Base-by-base conservation (phyloP, 1,140 invertebrate genomes). In the Musca domestica region DNA sequence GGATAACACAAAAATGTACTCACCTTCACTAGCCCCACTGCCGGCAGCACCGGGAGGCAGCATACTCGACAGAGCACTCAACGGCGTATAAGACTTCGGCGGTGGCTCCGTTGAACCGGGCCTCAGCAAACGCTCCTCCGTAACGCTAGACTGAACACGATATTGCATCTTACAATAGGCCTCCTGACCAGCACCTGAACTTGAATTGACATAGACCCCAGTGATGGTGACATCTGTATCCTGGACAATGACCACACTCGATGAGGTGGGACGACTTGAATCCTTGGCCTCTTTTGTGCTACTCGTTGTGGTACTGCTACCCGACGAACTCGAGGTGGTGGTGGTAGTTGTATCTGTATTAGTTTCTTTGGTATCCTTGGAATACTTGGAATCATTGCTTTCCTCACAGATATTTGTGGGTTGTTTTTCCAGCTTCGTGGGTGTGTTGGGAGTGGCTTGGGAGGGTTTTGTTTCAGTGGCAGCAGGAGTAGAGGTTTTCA, bases 221-320 rank as follows among this genome's bases (percentile, higher is more conserved):
- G 92, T 93, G 67, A 93, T 93, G 52, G 92, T 94, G 0, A 94
- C 91, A 72, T 93, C 92, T 0, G 92, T 92, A 72, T 93, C 92
- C 79, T 93, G 91, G 9, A 93, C 86, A 72, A 93, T 91, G n/a
- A 90, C 86, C 49, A 90, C 87, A 70, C 85, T 86, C 34, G 86
- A 81, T 7, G 80, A 81, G 1, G 78, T 81, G 12, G 80, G 80
- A 1, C 80, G 51, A 34, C 78, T 81, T 25, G 71, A 74, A 41
- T 81, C 78, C 69, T 81, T 81, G 69, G 74, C 74, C 58, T 80
- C 78, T 64, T 80, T 78, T 25, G 64, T 63, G 17, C 56, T 61
- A 6, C 34, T 61, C 1, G 56, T 61, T 9, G 56, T 61, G 27
- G n/a, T 61, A 34, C 56, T 61, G 69, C 75, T 73, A 30, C 78